A percentile compares a stretch with the other conserved stretches of the same genome.
phyloP scores from a whole-genome alignment of 2,888 invertebrate species.

The Rhyacophila evoluta region DNA sequence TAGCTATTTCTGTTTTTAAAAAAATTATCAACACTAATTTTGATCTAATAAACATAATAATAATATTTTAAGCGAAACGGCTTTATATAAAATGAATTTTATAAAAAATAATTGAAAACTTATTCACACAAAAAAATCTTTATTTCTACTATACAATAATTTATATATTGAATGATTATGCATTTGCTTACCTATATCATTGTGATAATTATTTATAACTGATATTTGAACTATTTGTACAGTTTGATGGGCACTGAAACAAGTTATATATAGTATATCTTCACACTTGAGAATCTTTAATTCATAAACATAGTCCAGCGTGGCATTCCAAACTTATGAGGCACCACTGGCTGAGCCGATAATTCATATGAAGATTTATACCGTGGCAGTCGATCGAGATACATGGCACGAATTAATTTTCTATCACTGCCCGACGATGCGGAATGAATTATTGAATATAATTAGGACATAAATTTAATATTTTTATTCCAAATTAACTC shows the following conservation, averaged over 20 bases:
- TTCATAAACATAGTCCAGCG: conserved; percentile 40
- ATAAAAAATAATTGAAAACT: too few relatives aligned
- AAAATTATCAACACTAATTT: too few relatives aligned
- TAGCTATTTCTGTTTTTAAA: too few relatives aligned
- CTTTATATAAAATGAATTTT: too few relatives aligned
- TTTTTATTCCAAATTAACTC: conserved; percentile 1
- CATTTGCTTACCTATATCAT: too few relatives aligned
- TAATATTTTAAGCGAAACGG: too few relatives aligned
- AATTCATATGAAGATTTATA: conserved; percentile 41
- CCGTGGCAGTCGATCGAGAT: conserved; percentile 2
- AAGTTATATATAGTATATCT: conserved; percentile 32
- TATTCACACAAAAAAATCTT: too few relatives aligned
- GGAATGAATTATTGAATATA: conserved; percentile 28
- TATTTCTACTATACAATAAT: too few relatives aligned
- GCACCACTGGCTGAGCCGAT: conserved; percentile 33
- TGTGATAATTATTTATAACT: too few relatives aligned
- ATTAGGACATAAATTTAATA: conserved; percentile 6
- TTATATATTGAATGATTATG: too few relatives aligned
- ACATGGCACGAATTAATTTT: conserved; percentile 27
- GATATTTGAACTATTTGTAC: too few relatives aligned
- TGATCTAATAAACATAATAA: too few relatives aligned
- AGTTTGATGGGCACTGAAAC: not conserved
- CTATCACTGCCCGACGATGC: conserved; percentile 22
- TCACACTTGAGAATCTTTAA: conserved; percentile 51
- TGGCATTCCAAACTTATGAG: conserved; percentile 26